Conservation (phyloP, 2,888 invertebrate species). For the Archaeoteleia sp. region DNA sequence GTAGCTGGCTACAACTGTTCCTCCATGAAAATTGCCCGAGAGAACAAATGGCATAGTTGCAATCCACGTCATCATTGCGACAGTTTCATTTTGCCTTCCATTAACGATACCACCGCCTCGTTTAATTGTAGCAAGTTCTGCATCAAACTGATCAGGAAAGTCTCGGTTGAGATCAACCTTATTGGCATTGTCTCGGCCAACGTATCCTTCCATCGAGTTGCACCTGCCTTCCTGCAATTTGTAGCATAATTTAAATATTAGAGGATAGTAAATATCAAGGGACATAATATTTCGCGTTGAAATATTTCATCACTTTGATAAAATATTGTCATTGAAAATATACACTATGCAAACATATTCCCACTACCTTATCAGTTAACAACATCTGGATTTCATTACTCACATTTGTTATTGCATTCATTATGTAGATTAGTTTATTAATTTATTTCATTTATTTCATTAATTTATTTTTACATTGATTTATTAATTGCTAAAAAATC, state of each 20-base stretch:
- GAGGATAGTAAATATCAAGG: neutral
- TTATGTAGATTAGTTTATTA: no score
- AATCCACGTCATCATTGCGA: conserved; percentile 93
- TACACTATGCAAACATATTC: no score
- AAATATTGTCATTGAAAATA: no score
- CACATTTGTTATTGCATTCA: no score
- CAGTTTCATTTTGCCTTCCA: conserved; percentile 89
- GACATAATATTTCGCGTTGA: no score
- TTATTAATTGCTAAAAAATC: no score
- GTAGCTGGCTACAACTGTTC: conserved; percentile 97
- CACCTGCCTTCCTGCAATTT: conserved; percentile 84
- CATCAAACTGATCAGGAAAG: conserved; percentile 92
- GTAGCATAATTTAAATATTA: neutral
- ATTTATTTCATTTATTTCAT: no score
- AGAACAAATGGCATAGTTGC: conserved; percentile 90
- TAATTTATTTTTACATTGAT: no score
- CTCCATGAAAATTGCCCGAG: conserved; percentile 97
- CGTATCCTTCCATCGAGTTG: conserved; percentile 80
- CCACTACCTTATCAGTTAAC: no score
- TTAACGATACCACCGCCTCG: conserved; percentile 77
- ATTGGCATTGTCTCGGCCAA: conserved; percentile 89
- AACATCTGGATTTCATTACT: no score
- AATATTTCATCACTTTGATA: no score
- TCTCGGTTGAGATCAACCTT: conserved; percentile 91
- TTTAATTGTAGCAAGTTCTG: conserved; percentile 65